These are phyloP conservation scores for Holacanthus passer DNA, from an alignment of 2,113 vertebrate genomes.

Conservation along the genomic window DNA sequence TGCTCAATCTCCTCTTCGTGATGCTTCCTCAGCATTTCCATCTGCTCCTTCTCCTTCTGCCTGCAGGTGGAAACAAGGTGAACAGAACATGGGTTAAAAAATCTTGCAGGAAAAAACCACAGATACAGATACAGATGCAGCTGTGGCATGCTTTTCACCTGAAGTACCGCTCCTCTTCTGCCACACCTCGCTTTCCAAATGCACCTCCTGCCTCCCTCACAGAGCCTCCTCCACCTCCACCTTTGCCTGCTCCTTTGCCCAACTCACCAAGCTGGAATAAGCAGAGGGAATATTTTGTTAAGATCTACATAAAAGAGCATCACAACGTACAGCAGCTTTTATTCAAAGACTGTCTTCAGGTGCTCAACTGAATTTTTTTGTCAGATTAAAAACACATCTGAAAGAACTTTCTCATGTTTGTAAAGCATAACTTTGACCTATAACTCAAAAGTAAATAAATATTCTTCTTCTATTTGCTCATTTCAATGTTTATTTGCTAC, in stretches of 20 bases:
- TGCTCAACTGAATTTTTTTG: not conserved
- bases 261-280: slow-evolving; percentile 87
- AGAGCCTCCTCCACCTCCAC: slow-evolving; percentile 86
- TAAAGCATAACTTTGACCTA: not conserved
- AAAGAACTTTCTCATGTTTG: not conserved
- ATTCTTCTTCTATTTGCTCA: not conserved
- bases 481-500: not conserved
- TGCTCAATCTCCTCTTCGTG: slow-evolving; percentile 92
- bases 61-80: slow-evolving; percentile 74
- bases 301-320: not conserved
- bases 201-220: slow-evolving; percentile 92
- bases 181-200: slow-evolving; percentile 88
- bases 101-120: not conserved
- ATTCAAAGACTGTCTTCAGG: not conserved
- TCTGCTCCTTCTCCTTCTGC: slow-evolving; percentile 89
- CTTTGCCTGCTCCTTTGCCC: slow-evolving; percentile 88
- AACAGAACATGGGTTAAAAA: slow-evolving; percentile 13
- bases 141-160: slow-evolving; percentile 82
- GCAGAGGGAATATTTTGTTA: not conserved
- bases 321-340: not conserved
- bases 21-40: slow-evolving; percentile 87
- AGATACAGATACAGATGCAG: too few relatives aligned
- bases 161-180: slow-evolving; percentile 93
- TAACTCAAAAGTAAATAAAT: too few relatives aligned
- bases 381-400: not conserved